Conservation (phyloP, 2,113 vertebrate genomes). For the Thinocorus orbignyianus region DNA sequence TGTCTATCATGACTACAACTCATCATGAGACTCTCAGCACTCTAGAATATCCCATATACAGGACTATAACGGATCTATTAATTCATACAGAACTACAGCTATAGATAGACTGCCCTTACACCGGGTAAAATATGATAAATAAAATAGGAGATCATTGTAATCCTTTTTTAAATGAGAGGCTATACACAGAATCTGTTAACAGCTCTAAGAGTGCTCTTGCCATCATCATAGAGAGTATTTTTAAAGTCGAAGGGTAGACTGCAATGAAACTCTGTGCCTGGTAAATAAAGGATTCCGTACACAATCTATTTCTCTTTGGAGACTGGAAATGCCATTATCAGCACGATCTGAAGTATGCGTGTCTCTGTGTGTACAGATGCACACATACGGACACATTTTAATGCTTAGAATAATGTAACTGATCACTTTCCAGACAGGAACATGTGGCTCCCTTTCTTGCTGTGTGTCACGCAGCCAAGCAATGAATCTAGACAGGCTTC, state of each 20-base stretch:
- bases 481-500: slow-evolving; percentile 42
- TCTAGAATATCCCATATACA: neutral
- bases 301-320: neutral
- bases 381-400: slow-evolving; percentile 19
- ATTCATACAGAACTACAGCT: neutral
- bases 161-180: neutral
- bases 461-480: slow-evolving; percentile 39
- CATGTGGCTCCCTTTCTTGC: slow-evolving; percentile 56
- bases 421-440: slow-evolving; percentile 61
- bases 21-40: neutral
- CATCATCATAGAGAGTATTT: neutral
- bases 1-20: neutral
- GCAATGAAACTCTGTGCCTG: neutral
- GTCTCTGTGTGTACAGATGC: slow-evolving; percentile 14
- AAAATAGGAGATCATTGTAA: neutral
- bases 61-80: neutral
- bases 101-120: neutral
- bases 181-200: neutral
- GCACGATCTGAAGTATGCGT: slow-evolving; percentile 1
- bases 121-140: neutral
- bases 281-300: neutral
- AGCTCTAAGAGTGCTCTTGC: neutral
- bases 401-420: slow-evolving; percentile 45
- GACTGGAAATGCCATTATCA: slow-evolving; percentile 43
- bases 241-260: neutral